Evolutionary conservation across 2,888 invertebrate species (phyloP).

Genomic region (Pandemis cinnamomeana): DNA sequence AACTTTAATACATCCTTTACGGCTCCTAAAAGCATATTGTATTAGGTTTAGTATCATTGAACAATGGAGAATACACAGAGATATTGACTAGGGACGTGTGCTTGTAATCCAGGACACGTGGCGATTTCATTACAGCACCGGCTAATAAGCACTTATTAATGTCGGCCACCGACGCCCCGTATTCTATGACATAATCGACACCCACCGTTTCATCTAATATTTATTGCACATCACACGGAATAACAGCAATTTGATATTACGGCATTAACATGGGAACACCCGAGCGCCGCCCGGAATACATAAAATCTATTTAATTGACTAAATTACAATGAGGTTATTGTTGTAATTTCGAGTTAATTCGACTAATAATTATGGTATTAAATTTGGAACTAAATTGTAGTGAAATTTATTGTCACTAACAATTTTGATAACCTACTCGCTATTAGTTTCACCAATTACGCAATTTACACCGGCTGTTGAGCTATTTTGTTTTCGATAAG

Average conservation of each 20-base stretch:
- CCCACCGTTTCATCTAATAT: constrained; percentile 76
- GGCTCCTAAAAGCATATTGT: constrained; percentile 31
- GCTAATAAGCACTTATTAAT: constrained; percentile 80
- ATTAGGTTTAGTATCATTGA: constrained; percentile 43
- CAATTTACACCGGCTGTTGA: constrained; percentile 2
- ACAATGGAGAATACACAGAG: constrained; percentile 53
- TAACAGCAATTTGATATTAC: constrained; percentile 71
- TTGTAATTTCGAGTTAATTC: constrained; percentile 31
- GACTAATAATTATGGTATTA: constrained; percentile 28
- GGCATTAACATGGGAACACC: constrained; percentile 68
- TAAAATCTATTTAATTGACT: constrained; percentile 62
- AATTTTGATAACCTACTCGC: constrained; percentile 24
- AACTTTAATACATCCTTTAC: constrained; percentile 58
- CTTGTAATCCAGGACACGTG: constrained; percentile 76
- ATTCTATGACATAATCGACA: constrained; percentile 69
- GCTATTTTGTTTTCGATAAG: background rate
- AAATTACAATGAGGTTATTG: constrained; percentile 43
- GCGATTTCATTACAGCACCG: constrained; percentile 74
- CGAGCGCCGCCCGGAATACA: constrained; percentile 52
- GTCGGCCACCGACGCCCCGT: constrained; percentile 60
- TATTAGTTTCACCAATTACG: constrained; percentile 23
- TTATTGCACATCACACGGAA: constrained; percentile 73
- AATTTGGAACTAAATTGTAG: constrained; percentile 19
- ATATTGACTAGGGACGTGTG: constrained; percentile 59
- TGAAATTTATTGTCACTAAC: constrained; percentile 9